Conservation (phyloP, 30 jellyfish, hydroid and myxozoan species). For the Nemopilema nomurai region DNA sequence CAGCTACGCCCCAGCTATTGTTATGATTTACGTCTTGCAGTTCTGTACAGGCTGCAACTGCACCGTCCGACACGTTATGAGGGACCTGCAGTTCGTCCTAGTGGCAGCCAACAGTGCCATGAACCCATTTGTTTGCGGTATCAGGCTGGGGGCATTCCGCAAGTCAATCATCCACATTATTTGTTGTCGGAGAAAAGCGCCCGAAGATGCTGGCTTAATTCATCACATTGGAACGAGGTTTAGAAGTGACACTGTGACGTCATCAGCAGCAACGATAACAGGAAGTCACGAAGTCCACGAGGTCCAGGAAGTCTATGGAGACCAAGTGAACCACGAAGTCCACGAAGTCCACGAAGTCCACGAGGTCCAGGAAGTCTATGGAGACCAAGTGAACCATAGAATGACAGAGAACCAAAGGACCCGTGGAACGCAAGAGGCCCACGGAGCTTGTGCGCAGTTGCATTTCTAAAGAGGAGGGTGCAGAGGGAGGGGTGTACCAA, state of each 20-base stretch:
- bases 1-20: conserved; percentile 82
- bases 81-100: conserved; percentile 80
- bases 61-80: conserved; percentile 69
- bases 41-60: conserved; percentile 76
- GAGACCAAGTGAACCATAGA: not conserved
- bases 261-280: not conserved
- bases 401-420: not conserved
- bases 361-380: not conserved
- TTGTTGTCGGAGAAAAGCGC: conserved; percentile 4
- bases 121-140: conserved; percentile 85
- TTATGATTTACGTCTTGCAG: conserved; percentile 68
- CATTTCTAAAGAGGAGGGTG: too few species aligned
- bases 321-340: not conserved
- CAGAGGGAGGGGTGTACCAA: too few species aligned
- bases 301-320: not conserved
- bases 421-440: not conserved
- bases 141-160: conserved; percentile 76
- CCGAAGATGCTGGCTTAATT: not conserved
- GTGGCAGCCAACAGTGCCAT: conserved; percentile 78
- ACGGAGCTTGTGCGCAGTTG: too few species aligned
- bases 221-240: not conserved
- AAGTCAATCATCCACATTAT: conserved; percentile 58
- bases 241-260: not conserved
- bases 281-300: not conserved
- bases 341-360: not conserved